These are phyloP conservation scores for Dolomedes plantarius DNA, from an alignment of 2,888 invertebrate genomes.

Conservation along the genomic window DNA sequence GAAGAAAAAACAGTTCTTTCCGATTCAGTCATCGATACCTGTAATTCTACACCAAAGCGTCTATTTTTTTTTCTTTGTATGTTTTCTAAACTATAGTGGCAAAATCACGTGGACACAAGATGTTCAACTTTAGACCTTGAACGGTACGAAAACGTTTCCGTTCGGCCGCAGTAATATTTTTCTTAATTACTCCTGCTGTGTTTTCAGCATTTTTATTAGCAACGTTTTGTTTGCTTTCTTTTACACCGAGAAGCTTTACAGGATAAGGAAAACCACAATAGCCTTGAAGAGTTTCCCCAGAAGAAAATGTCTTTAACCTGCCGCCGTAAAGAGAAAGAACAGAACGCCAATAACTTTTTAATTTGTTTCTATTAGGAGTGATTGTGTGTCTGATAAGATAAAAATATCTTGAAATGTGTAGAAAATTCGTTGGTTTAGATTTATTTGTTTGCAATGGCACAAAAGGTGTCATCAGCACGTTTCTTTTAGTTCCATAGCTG, in stretches of 20 bases:
- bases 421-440: too few species aligned
- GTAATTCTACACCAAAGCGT: neutral
- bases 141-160: neutral
- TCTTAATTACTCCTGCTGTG: too few species aligned
- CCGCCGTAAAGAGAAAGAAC: neutral
- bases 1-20: too few species aligned
- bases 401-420: too few species aligned
- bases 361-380: too few species aligned
- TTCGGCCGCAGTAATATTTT: neutral
- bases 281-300: neutral
- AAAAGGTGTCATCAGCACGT: too few species aligned
- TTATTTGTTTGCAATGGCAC: too few species aligned
- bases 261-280: neutral
- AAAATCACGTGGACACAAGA: neutral
- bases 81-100: neutral
- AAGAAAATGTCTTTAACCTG: slow-evolving; percentile 23
- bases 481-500: too few species aligned
- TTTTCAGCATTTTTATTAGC: neutral
- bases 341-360: too few species aligned
- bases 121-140: neutral
- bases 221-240: too few species aligned
- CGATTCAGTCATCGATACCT: neutral
- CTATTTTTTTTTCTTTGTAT: neutral
- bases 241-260: neutral
- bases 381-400: too few species aligned